These are phyloP conservation scores for Cydia pomonella DNA, from an alignment of 1,140 invertebrate genomes.

Conservation along the genomic window DNA sequence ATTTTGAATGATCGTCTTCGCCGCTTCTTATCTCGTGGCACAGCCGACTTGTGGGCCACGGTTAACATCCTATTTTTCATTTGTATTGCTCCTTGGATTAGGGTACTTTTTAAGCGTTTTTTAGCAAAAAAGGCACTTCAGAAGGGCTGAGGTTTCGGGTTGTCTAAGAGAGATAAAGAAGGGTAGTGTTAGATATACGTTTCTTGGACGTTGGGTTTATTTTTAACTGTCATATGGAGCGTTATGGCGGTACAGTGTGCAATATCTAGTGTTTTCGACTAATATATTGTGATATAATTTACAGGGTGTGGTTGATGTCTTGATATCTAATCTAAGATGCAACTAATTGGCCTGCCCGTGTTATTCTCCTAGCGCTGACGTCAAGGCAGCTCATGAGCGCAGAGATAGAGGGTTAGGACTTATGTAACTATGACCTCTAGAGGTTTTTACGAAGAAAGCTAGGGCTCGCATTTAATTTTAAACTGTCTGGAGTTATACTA, in stretches of 20 bases:
- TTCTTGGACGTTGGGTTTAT: background rate
- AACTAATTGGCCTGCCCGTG: background rate
- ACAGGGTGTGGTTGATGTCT: background rate
- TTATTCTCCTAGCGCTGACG: background rate
- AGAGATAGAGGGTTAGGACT: no score
- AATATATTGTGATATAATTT: background rate
- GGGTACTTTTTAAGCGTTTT: conserved; percentile 32
- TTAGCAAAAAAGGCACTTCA: conserved; percentile 2
- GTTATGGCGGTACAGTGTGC: background rate
- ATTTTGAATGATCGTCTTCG: background rate
- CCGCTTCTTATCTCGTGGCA: background rate
- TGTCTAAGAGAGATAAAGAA: background rate
- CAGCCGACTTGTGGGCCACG: background rate
- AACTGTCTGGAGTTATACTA: no score
- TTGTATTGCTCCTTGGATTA: conserved; percentile 27
- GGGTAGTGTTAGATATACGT: background rate
- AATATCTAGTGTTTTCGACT: background rate
- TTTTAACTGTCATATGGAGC: background rate
- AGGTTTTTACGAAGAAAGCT: no score
- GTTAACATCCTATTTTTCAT: conserved; percentile 29
- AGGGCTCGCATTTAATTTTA: no score
- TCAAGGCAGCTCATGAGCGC: no score
- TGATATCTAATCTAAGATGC: background rate
- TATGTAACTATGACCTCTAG: no score
- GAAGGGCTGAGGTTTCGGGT: conserved; percentile 9